Percentiles rank a stretch among this genome's conserved stretches.
These are phyloP conservation scores for Aplidium turbinatum DNA, from an alignment of 23 tunicate genomes.

Conservation along the genomic window DNA sequence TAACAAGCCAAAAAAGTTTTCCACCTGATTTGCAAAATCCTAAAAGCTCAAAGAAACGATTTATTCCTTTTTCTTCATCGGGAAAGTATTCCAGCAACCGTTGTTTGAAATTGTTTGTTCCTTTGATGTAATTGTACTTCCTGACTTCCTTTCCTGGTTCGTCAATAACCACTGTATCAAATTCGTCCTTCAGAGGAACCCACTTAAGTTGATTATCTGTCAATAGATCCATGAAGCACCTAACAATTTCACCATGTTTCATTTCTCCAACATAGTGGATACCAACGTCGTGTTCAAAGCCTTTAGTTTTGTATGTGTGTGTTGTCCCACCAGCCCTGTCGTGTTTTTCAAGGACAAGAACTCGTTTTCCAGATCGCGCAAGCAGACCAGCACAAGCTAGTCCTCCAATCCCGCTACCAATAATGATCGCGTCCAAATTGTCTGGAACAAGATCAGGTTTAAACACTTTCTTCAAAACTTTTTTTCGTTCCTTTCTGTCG, in stretches of 20 bases:
- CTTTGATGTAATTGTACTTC: conserved; percentile 16
- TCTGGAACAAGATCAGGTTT: conserved; percentile 52
- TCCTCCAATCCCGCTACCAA: conserved; percentile 95
- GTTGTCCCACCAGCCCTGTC: conserved; percentile 89
- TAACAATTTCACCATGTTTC: conserved; percentile 48
- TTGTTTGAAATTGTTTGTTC: conserved; percentile 21
- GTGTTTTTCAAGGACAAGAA: conserved; percentile 86
- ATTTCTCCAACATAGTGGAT: conserved; percentile 86
- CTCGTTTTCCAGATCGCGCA: conserved; percentile 83
- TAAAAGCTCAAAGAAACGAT: conserved; percentile 36
- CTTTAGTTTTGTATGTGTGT: conserved; percentile 81
- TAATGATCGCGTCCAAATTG: conserved; percentile 73
- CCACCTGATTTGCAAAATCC: conserved; percentile 30
- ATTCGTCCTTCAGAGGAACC: conserved; percentile 51
- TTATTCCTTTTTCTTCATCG: conserved; percentile 60
- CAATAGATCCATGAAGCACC: conserved; percentile 52
- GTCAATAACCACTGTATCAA: conserved; percentile 67
- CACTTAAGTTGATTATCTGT: conserved; percentile 73
- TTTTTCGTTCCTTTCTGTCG: conserved; percentile 40
- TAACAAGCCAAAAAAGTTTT: conserved; percentile 24
- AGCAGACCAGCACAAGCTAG: conserved; percentile 71
- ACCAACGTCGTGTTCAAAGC: conserved; percentile 89
- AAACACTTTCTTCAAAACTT: conserved; percentile 45
- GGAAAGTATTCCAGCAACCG: conserved; percentile 60
- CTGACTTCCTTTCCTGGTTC: conserved; percentile 9